Base-by-base conservation (phyloP, 64 coral and sea anemone genomes). In the Montipora efflorescens region DNA sequence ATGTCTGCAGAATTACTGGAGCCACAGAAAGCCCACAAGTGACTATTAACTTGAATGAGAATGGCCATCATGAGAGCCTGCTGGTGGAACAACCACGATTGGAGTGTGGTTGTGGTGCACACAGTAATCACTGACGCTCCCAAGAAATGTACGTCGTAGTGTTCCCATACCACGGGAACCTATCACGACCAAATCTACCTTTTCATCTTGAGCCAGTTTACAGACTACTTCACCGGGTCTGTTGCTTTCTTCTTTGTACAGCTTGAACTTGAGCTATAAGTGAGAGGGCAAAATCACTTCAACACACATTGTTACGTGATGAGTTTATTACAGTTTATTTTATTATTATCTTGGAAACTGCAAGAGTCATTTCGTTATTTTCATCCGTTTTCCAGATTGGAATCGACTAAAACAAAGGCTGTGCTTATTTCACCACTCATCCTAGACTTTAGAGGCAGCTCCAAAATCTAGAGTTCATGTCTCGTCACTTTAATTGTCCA, bases 111-210 rank as follows among this genome's bases (percentile, higher is more conserved):
- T 48, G 87, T 95, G 89, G 48, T 95, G 94, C 45, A 95, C 94
- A 64, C 74, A 69, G 48, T 95, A 95, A 76, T 95, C 94, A 88
- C 94, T 95, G 16, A 91, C 90, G 70, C 94, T 95, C 3, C 94
- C 94, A 50, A 95, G 82, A 23, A 95, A 95, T 64, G 94, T 95
- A 13, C 94, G 90, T 7, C 94, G 94, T 20, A 95, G 7, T 19
- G 90, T 91, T 61, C 89, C 89, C 48, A 92, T 75, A 78, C 94
- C 94, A 76, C 94, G 89, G 4, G 89, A 92, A 46, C 94, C 94
- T 74, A 95, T 47, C 4, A 95, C 55, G 55, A 95, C 46, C 15
- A 95, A n/a, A 4, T 92, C 21, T n/a, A 69, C 90, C 19, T 75
- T 8, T 55, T 95, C 90, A 49, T 95, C 94, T 22, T 83, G 14